These are phyloP conservation scores for Prenolepis imparis DNA, from an alignment of 2,888 invertebrate species.

Conservation along the genomic window DNA sequence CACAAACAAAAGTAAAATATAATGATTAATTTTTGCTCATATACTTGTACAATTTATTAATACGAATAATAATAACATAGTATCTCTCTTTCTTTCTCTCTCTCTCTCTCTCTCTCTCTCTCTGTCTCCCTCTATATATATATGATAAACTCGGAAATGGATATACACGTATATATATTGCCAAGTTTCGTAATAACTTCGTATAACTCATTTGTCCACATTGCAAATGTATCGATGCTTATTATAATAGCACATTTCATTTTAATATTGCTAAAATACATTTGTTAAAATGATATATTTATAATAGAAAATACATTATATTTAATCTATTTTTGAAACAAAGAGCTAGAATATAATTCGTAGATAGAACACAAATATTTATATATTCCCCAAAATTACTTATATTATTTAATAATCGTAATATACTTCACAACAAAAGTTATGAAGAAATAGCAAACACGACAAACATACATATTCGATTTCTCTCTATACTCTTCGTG, in stretches of 20 bases:
- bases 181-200: conserved; percentile 24
- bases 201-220: conserved; percentile 7
- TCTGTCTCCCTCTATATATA: neutral
- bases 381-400: neutral
- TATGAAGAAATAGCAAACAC: conserved; percentile 3
- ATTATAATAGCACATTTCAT: conserved; percentile 25
- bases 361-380: neutral
- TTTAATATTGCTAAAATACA: conserved; percentile 37
- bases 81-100: neutral
- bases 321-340: neutral
- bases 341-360: conserved; percentile 21
- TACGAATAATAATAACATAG: neutral
- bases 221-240: neutral
- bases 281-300: conserved; percentile 13
- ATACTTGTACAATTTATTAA: conserved; percentile 13
- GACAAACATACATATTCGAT: neutral
- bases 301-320: neutral
- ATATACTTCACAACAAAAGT: conserved; percentile 29
- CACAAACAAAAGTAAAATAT: conserved; percentile 27
- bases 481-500: neutral
- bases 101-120: neutral
- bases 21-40: conserved; percentile 20
- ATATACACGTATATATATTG: conserved; percentile 11
- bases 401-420: neutral
- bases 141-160: neutral